phyloP scores from a whole-genome alignment of 2,113 vertebrate genomes.

The Amia ocellicauda region DNA sequence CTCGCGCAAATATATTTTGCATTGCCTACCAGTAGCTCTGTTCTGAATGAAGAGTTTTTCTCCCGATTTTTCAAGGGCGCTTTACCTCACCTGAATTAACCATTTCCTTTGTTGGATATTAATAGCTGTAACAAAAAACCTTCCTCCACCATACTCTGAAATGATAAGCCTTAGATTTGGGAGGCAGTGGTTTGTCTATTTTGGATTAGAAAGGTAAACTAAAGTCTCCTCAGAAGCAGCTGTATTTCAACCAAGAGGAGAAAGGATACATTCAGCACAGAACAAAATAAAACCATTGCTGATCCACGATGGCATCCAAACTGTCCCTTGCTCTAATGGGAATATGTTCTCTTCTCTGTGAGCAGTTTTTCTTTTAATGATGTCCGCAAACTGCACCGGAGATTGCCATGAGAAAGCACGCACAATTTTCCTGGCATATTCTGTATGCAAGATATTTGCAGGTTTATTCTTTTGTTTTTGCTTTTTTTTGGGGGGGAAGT shows the following conservation, averaged over 20 bases:
- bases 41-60: slow-evolving; percentile 43
- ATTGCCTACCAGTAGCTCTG: slow-evolving; percentile 51
- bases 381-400: slow-evolving; percentile 40
- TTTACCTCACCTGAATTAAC: no score
- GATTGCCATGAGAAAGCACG: slow-evolving; percentile 52
- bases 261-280: slow-evolving; percentile 65
- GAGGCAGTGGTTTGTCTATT: slow-evolving; percentile 21
- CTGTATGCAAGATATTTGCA: slow-evolving; percentile 31
- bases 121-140: no score
- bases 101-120: no score
- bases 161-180: slow-evolving; percentile 21
- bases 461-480: no score
- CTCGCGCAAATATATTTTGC: slow-evolving; percentile 56
- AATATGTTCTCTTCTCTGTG: slow-evolving; percentile 51
- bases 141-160: no score
- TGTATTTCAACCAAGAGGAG: slow-evolving; percentile 42
- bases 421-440: slow-evolving; percentile 42
- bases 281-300: slow-evolving; percentile 70
- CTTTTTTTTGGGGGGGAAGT: slow-evolving; percentile 26
- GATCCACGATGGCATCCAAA: slow-evolving; percentile 62
- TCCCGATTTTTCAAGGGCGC: no score
- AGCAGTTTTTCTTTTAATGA: slow-evolving; percentile 65
- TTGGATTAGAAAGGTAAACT: no score
- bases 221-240: no score
- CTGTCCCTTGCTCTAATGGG: slow-evolving; percentile 67